Evolutionary conservation across 2,797 vertebrate species (phyloP).

Genomic region (Oryzias sinensis): DNA sequence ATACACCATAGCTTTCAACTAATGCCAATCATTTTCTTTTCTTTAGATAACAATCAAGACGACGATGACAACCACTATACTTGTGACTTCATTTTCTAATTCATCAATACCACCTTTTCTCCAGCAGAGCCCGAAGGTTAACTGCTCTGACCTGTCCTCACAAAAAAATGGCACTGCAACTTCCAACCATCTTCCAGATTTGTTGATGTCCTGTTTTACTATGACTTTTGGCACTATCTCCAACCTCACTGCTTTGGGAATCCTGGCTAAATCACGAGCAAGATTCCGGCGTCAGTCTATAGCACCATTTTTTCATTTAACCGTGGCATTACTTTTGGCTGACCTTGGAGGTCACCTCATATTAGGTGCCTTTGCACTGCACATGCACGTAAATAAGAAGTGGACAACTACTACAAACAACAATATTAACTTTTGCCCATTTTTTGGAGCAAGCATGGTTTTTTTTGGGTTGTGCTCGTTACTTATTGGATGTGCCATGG

Average conservation of each 20-base stretch:
- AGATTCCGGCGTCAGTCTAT: constrained; percentile 62
- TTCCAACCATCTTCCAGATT: constrained; percentile 7
- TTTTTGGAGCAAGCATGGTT: constrained; percentile 75
- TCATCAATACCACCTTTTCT: constrained; percentile 18
- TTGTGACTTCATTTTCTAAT: constrained; percentile 29
- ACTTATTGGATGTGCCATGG: constrained; percentile 75
- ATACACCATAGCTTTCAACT: not conserved
- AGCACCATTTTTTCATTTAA: constrained; percentile 70
- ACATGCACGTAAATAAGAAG: constrained; percentile 53
- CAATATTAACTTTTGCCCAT: constrained; percentile 52
- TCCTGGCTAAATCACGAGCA: constrained; percentile 56
- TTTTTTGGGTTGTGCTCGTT: constrained; percentile 76
- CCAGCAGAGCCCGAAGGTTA: constrained; percentile 36
- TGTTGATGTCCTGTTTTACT: constrained; percentile 71
- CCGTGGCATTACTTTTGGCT: constrained; percentile 64
- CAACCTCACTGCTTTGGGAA: constrained; percentile 71
- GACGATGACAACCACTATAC: constrained; percentile 30
- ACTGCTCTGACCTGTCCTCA: constrained; percentile 35
- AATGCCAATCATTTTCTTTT: constrained; percentile 1
- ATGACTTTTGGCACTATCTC: constrained; percentile 75
- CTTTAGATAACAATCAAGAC: constrained; percentile 44
- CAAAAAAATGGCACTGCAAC: constrained; percentile 30
- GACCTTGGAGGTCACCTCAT: constrained; percentile 75
- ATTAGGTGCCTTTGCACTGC: constrained; percentile 68
- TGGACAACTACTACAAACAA: constrained; percentile 4